Evolutionary conservation across 1,140 invertebrate genomes (phyloP), one percentile per base, ranked within the genome.

Genomic region (Brachionus rubens): DNA sequence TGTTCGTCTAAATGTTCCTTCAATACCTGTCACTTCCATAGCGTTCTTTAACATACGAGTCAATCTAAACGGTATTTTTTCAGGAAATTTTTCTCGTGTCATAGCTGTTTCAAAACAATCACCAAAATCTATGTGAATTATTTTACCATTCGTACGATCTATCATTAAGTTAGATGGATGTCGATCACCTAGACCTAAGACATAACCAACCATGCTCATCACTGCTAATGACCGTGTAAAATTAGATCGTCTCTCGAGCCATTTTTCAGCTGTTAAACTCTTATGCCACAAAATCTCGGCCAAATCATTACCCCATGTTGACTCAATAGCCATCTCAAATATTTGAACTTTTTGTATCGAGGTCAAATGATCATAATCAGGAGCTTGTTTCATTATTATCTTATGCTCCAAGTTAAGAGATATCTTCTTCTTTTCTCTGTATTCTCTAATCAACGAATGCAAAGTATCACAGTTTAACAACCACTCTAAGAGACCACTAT

Each of bases 101-200:
- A 98, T 98, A 1, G 97, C 96, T 14, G 99, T 96, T 87, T 99
- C 97, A 84, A 99, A 99, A 83, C 97, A 99, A 85, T 99, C 97
- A 0, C 97, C 97, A 84, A 99, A 99, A 85, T 99, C 97, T 78
- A 99, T 99, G 80, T 99, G 97, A 48, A 78, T 82, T 79, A 99
- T 97, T 86, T 99, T 99, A 0, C 97, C 97, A 80, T 92, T 97
- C 62, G 97, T 88, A 56, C 96, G 88, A 82, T 99, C 94, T 79
- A 99, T 85, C 96, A 99, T 99, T 28, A 99, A 87, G 86, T 99
- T 99, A 0, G 96, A 99, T 0, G 97, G 97, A 88, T 99, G 97
- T 52, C 96, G 88, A 86, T 91, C 90, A 0, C 90, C 90, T 7
- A 91, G 84, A 0, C 90, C 90, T 0, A 91, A 84, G 77, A 91